phyloP scores from a whole-genome alignment of 2,888 invertebrate genomes.

The Amiota communis region DNA sequence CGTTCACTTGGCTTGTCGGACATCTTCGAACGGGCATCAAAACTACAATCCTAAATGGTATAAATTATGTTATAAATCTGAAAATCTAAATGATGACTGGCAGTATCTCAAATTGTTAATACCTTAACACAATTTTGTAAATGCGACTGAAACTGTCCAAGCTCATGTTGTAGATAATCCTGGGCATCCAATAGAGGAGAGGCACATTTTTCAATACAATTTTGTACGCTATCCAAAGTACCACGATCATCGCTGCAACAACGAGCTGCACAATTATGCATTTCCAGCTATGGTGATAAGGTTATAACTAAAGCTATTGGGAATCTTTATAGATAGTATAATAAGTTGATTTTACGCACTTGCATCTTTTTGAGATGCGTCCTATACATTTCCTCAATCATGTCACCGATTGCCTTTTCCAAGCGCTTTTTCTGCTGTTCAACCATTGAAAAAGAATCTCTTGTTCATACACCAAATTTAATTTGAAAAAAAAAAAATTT shows the following conservation, averaged over 20 bases:
- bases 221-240: constrained; percentile 61
- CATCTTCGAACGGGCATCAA: constrained; percentile 51
- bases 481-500: constrained; percentile 38
- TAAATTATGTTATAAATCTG: background rate
- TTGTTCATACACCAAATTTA: constrained; percentile 10
- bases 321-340: background rate
- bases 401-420: constrained; percentile 60
- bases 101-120: background rate
- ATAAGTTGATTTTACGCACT: constrained; percentile 43
- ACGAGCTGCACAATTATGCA: constrained; percentile 64
- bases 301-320: background rate
- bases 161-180: constrained; percentile 65
- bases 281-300: constrained; percentile 47
- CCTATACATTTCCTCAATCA: constrained; percentile 67
- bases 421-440: constrained; percentile 62
- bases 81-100: background rate
- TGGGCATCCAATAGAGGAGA: constrained; percentile 62
- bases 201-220: constrained; percentile 67
- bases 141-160: constrained; percentile 61
- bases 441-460: constrained; percentile 49
- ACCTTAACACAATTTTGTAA: constrained; percentile 65
- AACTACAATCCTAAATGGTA: constrained; percentile 59
- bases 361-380: constrained; percentile 65
- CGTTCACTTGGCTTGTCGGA: constrained; percentile 51
- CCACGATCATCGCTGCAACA: constrained; percentile 63